These are phyloP conservation scores for Setophaga kirtlandii DNA, from an alignment of 2,113 vertebrate species.

Conservation along the genomic window DNA sequence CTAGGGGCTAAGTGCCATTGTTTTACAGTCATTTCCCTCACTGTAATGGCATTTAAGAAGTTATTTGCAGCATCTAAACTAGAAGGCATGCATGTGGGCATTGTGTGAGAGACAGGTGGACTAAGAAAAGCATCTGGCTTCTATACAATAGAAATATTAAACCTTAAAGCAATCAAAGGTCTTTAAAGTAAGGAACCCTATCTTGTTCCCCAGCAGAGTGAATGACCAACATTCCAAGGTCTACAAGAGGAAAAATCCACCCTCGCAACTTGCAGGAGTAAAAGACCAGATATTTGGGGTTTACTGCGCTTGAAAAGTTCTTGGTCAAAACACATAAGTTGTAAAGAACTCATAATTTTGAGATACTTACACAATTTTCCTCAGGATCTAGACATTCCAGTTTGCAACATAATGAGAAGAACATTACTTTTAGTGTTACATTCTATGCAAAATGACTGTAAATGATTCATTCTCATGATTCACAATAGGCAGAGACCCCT, in stretches of 20 bases:
- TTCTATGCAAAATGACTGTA: neutral
- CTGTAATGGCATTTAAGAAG: neutral
- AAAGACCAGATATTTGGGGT: neutral
- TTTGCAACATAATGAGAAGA: neutral
- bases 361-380: neutral
- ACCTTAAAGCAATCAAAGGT: neutral
- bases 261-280: neutral
- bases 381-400: neutral
- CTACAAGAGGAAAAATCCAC: neutral
- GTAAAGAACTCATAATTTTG: neutral
- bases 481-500: accelerated
- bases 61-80: neutral
- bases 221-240: neutral
- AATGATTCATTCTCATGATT: neutral
- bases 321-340: neutral
- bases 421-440: neutral
- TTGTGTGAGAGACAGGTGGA: neutral
- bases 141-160: neutral
- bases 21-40: neutral
- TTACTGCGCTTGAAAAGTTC: neutral
- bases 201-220: neutral
- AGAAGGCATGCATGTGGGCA: neutral
- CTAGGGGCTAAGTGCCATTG: neutral
- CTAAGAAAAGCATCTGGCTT: neutral
- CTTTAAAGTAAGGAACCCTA: neutral